These are phyloP conservation scores for Latrodectus elegans DNA, from an alignment of 2,888 invertebrate species.

Conservation along the genomic window DNA sequence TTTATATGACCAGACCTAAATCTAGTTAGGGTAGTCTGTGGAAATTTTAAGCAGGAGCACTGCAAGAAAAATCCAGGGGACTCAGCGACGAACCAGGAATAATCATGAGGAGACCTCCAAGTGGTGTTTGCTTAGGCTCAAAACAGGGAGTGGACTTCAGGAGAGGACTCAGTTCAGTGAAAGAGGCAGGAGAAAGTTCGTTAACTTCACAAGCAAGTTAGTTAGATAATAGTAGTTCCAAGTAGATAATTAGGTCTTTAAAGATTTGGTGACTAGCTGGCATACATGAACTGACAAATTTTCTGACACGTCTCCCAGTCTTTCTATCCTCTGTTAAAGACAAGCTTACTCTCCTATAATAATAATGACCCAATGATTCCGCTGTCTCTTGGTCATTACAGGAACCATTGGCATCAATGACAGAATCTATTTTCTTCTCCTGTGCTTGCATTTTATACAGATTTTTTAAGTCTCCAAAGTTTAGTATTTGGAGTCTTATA, in stretches of 20 bases:
- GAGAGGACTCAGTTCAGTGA: too few species aligned
- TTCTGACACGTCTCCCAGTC: constrained; percentile 1
- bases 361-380: not conserved
- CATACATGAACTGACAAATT: not conserved
- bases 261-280: not conserved
- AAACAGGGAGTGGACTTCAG: too few species aligned
- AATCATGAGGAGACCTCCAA: too few species aligned
- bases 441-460: constrained; percentile 7
- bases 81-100: too few species aligned
- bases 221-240: not conserved
- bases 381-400: constrained; percentile 12
- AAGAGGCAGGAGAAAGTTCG: too few species aligned
- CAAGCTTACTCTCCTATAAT: constrained; percentile 10
- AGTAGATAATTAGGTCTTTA: not conserved
- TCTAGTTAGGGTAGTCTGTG: too few species aligned
- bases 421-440: not conserved
- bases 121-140: too few species aligned
- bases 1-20: too few species aligned
- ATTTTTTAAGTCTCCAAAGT: constrained; percentile 8
- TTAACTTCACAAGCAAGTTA: too few species aligned
- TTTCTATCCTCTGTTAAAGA: constrained; percentile 6
- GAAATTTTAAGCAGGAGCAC: too few species aligned
- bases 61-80: too few species aligned
- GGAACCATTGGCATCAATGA: constrained; percentile 10
- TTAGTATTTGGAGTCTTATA: constrained; percentile 8